phyloP scores from a whole-genome alignment of 2,113 vertebrate species.

The Onychorhynchus coronatus region DNA sequence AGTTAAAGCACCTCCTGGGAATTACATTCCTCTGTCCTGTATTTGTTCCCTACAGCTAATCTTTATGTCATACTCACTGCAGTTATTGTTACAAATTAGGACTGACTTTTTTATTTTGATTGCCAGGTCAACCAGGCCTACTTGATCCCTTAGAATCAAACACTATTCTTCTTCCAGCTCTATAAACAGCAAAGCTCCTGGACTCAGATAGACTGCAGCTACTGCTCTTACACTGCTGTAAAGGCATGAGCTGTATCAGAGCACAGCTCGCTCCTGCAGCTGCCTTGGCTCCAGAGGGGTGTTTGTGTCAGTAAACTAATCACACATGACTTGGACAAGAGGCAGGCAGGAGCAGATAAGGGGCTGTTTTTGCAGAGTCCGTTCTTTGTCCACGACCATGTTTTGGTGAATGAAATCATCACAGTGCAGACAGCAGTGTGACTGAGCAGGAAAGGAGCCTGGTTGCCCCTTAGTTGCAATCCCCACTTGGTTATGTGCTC shows the following conservation, averaged over 20 bases:
- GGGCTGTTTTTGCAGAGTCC: conserved; percentile 55
- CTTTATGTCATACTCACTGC: background rate
- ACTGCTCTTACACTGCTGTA: background rate
- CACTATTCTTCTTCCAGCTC: background rate
- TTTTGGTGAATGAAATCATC: conserved; percentile 66
- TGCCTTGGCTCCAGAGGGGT: conserved; percentile 44
- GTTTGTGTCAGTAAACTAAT: conserved; percentile 63
- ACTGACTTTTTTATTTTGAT: background rate
- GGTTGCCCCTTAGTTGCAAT: conserved; percentile 9
- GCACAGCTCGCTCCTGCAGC: conserved; percentile 42
- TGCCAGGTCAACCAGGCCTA: background rate
- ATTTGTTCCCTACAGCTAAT: background rate
- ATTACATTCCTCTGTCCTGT: background rate
- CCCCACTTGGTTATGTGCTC: background rate
- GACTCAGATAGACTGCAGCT: background rate
- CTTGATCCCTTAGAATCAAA: background rate
- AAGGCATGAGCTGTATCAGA: conserved; percentile 45
- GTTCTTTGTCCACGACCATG: conserved; percentile 45
- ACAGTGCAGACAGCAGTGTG: conserved; percentile 4
- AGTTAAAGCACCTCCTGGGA: background rate
- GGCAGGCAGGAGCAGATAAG: conserved; percentile 65
- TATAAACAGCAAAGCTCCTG: background rate
- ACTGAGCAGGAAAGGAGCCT: conserved; percentile 40
- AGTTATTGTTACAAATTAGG: background rate
- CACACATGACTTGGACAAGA: conserved; percentile 60